Conservation (phyloP, 2,797 vertebrate genomes). For the Artibeus lituratus region DNA sequence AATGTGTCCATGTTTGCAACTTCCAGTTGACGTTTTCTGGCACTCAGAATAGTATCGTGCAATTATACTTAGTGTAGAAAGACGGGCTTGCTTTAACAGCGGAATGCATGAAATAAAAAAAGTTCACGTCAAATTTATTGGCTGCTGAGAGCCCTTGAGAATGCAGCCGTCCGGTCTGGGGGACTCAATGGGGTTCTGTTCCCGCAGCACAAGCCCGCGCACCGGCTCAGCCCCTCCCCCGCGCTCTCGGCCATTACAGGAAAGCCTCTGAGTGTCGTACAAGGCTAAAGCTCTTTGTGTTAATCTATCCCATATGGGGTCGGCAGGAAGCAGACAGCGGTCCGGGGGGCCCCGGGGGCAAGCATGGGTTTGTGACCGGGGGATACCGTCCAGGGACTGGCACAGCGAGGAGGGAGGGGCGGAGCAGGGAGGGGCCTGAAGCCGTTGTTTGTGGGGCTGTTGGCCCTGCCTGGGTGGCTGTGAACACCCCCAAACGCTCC, state of each 20-base stretch:
- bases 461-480: fast-evolving
- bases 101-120: slow-evolving; percentile 83
- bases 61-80: slow-evolving; percentile 85
- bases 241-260: slow-evolving; percentile 68
- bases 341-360: slow-evolving; percentile 54
- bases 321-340: slow-evolving; percentile 57
- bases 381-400: slow-evolving; percentile 37
- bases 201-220: slow-evolving; percentile 7
- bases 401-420: neutral
- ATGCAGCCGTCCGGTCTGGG: slow-evolving; percentile 87
- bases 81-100: slow-evolving; percentile 85
- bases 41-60: slow-evolving; percentile 81
- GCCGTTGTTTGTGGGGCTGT: neutral
- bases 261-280: slow-evolving; percentile 74
- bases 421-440: neutral
- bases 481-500: neutral
- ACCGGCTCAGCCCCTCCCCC: slow-evolving; percentile 12
- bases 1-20: slow-evolving; percentile 83
- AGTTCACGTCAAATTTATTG: slow-evolving; percentile 85
- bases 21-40: slow-evolving; percentile 85
- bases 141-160: slow-evolving; percentile 84
- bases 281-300: slow-evolving; percentile 77
- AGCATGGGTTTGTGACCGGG: slow-evolving; percentile 28
- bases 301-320: slow-evolving; percentile 72
- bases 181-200: slow-evolving; percentile 85